Evolutionary conservation across 2,797 vertebrate species (phyloP).

Genomic region (Toxotes lorentzi): DNA sequence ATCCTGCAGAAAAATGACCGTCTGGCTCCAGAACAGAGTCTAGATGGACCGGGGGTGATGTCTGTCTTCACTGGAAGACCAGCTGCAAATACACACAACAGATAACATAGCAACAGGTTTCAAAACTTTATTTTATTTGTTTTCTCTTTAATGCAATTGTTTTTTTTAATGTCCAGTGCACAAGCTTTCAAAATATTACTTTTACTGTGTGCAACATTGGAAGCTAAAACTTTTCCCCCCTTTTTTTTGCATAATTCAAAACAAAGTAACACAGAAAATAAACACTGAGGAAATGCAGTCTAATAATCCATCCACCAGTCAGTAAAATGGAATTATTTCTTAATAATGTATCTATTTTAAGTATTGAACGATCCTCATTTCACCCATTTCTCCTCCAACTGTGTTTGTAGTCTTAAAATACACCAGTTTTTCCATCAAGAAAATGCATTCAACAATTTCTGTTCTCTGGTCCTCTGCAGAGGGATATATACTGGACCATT

Average conservation of each 20-base stretch:
- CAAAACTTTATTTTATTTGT: not conserved
- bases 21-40: slow-evolving; percentile 95
- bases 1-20: slow-evolving; percentile 99
- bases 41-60: slow-evolving; percentile 95
- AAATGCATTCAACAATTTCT: not conserved
- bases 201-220: not conserved
- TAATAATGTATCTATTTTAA: not conserved
- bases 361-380: not conserved
- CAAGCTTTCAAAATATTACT: not conserved
- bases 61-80: slow-evolving; percentile 98
- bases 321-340: not conserved
- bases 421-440: not conserved
- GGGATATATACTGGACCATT: not conserved
- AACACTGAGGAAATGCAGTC: not conserved
- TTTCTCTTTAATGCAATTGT: too few species aligned
- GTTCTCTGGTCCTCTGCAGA: not conserved
- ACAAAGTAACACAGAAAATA: not conserved
- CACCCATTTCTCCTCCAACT: not conserved
- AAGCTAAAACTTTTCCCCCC: not conserved
- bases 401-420: not conserved
- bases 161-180: not conserved
- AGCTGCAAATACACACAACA: slow-evolving; percentile 80
- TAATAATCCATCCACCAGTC: not conserved
- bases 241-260: not conserved
- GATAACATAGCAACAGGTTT: not conserved